Evolutionary conservation across 1,140 invertebrate genomes (phyloP).

Genomic region (Cherax destructor): DNA sequence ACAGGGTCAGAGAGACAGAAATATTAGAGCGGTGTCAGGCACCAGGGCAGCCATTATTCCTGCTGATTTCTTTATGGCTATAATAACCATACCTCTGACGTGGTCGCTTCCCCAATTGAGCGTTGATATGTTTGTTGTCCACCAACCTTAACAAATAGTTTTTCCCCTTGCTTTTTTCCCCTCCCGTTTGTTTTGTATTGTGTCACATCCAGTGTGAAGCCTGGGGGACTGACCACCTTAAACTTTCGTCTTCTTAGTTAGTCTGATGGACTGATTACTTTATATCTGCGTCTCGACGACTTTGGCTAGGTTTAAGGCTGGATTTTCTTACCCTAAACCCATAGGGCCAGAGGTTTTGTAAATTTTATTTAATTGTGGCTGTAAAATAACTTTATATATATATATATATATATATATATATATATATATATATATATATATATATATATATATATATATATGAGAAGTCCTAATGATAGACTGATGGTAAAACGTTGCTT

Average conservation of each 20-base stretch:
- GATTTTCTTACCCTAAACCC: too few species aligned
- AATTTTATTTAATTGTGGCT: too few species aligned
- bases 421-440: conserved; percentile 26
- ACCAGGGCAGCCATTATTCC: conserved; percentile 37
- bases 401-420: conserved; percentile 45
- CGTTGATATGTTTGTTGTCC: conserved; percentile 45
- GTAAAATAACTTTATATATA: conserved; percentile 37
- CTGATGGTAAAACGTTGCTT: too few species aligned
- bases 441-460: conserved; percentile 15
- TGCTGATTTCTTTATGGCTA: conserved; percentile 52
- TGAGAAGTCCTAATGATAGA: neutral
- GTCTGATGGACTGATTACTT: too few species aligned
- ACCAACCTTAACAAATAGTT: neutral
- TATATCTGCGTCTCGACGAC: too few species aligned
- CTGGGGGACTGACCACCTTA: too few species aligned
- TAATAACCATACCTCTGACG: conserved; percentile 50
- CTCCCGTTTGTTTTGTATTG: neutral
- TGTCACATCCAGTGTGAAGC: too few species aligned
- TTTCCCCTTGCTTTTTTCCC: neutral
- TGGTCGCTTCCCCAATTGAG: neutral
- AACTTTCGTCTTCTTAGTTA: too few species aligned
- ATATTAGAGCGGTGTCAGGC: conserved; percentile 46
- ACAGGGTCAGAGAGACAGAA: conserved; percentile 46
- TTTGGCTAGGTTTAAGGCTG: too few species aligned
- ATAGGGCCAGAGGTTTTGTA: too few species aligned